Percentiles rank a stretch among this genome's conserved stretches.
phyloP scores from a whole-genome alignment of 2,113 vertebrate genomes.

The Callocephalon fimbriatum region DNA sequence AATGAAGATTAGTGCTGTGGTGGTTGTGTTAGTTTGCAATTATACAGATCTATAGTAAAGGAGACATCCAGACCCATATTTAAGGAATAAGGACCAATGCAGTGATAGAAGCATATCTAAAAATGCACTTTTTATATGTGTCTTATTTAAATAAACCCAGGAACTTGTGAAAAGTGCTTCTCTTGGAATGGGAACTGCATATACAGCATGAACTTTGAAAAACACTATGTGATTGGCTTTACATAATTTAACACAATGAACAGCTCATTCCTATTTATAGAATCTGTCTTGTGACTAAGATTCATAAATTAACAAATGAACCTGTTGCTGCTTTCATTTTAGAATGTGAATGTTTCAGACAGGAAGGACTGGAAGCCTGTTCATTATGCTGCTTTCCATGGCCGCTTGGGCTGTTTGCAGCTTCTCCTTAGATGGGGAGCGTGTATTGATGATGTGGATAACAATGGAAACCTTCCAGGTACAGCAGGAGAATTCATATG shows the following conservation, averaged over 20 bases:
- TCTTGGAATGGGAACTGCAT: background rate
- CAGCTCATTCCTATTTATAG: background rate
- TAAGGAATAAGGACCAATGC: background rate
- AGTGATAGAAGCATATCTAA: background rate
- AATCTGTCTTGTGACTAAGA: background rate
- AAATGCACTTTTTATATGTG: background rate
- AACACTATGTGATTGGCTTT: background rate
- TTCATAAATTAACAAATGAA: slow-evolving; percentile 23
- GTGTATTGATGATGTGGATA: slow-evolving; percentile 74
- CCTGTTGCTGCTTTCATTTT: slow-evolving; percentile 28
- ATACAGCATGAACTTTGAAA: background rate
- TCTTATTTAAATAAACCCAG: background rate
- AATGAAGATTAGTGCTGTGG: background rate
- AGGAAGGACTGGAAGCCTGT: slow-evolving; percentile 79
- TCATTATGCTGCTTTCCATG: slow-evolving; percentile 85
- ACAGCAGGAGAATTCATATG: background rate
- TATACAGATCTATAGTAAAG: background rate
- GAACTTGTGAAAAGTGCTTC: background rate
- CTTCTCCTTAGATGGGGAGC: slow-evolving; percentile 83
- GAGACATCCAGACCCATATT: background rate
- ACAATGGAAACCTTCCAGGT: slow-evolving; percentile 84
- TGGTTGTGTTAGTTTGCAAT: background rate
- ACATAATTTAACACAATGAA: background rate
- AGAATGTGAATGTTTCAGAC: slow-evolving; percentile 78
- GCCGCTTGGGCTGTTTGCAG: slow-evolving; percentile 83